Evolutionary conservation across 1,140 invertebrate genomes (phyloP).

Genomic region (Hydropsyche tenuis): DNA sequence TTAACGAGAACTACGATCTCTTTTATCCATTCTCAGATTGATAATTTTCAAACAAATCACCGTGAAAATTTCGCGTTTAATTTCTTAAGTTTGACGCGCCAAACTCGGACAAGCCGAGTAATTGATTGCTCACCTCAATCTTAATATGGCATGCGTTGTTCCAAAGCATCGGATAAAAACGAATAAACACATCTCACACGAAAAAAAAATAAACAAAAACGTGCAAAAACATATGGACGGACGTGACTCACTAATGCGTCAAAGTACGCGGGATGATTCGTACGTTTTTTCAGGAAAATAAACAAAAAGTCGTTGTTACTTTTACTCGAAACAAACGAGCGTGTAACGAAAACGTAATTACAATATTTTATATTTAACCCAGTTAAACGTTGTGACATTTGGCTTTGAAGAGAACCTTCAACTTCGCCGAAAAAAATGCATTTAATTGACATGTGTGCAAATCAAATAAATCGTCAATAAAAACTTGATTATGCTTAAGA

Average conservation of each 20-base stretch:
- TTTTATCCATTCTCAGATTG: too few species aligned
- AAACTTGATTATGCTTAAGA: too few species aligned
- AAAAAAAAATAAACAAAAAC: constrained; percentile 1
- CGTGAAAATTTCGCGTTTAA: too few species aligned
- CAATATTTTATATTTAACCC: constrained; percentile 5
- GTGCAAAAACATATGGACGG: not conserved
- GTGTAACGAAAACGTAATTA: constrained; percentile 9
- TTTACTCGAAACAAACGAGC: not conserved
- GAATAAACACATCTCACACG: constrained; percentile 5
- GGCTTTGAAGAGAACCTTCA: not conserved
- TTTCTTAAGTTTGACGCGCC: not conserved
- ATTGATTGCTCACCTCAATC: constrained; percentile 31
- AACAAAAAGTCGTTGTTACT: too few species aligned
- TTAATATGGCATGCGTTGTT: constrained; percentile 3
- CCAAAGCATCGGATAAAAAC: constrained; percentile 4
- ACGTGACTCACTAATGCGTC: constrained; percentile 19
- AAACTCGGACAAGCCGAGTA: not conserved
- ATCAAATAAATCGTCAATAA: too few species aligned
- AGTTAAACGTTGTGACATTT: constrained; percentile 21
- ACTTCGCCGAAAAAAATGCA: constrained; percentile 6
- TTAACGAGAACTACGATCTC: too few species aligned
- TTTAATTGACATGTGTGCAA: not conserved
- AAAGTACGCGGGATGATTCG: not conserved
- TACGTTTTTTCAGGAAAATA: too few species aligned
- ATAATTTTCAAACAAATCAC: too few species aligned